Percentiles rank a stretch among this genome's conserved stretches.
Evolutionary conservation across 2,888 invertebrate species (phyloP).

Genomic region (Synanthedon andrenaeformis): DNA sequence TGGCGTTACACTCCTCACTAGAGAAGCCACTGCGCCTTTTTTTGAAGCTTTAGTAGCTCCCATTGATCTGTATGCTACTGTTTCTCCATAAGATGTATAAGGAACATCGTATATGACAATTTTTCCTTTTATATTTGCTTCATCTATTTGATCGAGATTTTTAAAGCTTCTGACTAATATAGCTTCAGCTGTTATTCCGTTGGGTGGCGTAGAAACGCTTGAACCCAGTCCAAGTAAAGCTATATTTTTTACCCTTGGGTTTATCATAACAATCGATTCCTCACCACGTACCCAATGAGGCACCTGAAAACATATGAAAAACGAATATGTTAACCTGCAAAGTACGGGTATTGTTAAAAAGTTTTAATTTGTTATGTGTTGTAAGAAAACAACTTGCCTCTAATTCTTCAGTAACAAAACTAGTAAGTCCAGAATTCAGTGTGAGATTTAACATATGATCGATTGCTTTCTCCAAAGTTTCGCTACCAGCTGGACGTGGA

Average conservation of each 20-base stretch:
- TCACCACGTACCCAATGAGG: slow-evolving; percentile 70
- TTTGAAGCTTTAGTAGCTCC: slow-evolving; percentile 77
- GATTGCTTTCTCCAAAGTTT: slow-evolving; percentile 73
- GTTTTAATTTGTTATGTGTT: not conserved
- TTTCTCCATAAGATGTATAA: slow-evolving; percentile 73
- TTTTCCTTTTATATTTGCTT: slow-evolving; percentile 71
- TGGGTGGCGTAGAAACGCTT: slow-evolving; percentile 75
- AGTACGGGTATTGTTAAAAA: not conserved
- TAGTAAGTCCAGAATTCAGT: slow-evolving; percentile 28
- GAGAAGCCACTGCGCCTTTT: slow-evolving; percentile 78
- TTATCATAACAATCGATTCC: slow-evolving; percentile 72
- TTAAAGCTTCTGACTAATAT: slow-evolving; percentile 78
- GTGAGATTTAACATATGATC: slow-evolving; percentile 69
- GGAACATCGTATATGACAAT: slow-evolving; percentile 81
- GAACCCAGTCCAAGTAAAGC: slow-evolving; percentile 76
- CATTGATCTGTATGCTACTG: slow-evolving; percentile 73
- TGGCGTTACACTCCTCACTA: slow-evolving; percentile 80
- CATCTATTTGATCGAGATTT: slow-evolving; percentile 67
- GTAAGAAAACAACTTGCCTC: slow-evolving; percentile 18
- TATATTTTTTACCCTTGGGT: slow-evolving; percentile 71
- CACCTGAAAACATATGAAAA: slow-evolving; percentile 22
- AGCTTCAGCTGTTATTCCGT: slow-evolving; percentile 77
- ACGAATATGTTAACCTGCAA: not conserved
- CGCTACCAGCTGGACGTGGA: slow-evolving; percentile 70
- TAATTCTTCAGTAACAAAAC: slow-evolving; percentile 78